Conservation (phyloP, 2,797 vertebrate genomes). For the Momotus momota region DNA sequence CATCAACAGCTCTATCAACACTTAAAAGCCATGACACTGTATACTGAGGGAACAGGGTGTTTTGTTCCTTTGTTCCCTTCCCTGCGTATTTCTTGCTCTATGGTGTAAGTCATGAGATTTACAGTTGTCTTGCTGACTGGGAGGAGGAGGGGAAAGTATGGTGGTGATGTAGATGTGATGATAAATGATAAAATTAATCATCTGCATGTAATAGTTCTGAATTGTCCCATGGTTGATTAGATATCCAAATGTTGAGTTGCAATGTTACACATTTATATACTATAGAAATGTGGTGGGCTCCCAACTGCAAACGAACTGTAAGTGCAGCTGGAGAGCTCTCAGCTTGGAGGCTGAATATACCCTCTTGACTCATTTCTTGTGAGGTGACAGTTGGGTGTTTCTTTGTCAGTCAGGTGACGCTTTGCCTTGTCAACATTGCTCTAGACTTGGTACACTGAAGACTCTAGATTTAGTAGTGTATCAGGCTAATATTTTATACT, state of each 20-base stretch:
- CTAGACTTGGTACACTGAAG: not conserved
- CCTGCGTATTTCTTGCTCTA: not conserved
- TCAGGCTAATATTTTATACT: not conserved
- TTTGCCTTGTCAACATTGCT: not conserved
- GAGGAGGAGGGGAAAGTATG: not conserved
- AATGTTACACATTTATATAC: not conserved
- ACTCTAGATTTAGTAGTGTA: not conserved
- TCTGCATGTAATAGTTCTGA: not conserved
- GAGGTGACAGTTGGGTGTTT: not conserved
- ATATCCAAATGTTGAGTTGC: not conserved
- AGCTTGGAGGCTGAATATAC: not conserved
- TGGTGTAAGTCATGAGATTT: not conserved
- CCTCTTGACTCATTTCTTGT: not conserved
- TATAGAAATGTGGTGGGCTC: not conserved
- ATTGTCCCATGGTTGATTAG: not conserved
- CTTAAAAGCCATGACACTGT: not conserved
- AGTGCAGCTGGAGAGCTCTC: not conserved
- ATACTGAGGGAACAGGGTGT: not conserved
- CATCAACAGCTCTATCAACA: not conserved
- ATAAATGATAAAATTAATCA: not conserved
- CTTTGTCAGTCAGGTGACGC: not conserved
- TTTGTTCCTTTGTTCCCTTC: not conserved
- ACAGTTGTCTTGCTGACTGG: not conserved
- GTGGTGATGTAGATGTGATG: not conserved
- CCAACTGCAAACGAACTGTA: not conserved